phyloP scores from a whole-genome alignment of 2,888 invertebrate species.

The Thysanoteuthis rhombus region DNA sequence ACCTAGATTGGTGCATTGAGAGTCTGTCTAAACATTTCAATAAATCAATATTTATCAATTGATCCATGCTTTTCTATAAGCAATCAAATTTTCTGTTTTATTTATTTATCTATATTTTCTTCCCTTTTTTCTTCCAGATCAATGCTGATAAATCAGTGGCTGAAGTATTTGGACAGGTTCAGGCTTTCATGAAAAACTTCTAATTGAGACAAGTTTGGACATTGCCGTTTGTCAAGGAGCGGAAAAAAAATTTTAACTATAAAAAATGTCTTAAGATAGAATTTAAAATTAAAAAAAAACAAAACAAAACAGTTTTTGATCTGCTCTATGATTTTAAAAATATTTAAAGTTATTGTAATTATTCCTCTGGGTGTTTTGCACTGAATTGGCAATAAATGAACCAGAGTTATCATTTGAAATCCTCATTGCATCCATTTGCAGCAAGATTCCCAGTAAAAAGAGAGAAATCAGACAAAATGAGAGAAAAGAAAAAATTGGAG shows the following conservation, averaged over 20 bases:
- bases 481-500: neutral
- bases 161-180: constrained; percentile 78
- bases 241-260: neutral
- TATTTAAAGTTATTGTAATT: neutral
- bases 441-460: neutral
- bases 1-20: too few relatives aligned
- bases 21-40: too few relatives aligned
- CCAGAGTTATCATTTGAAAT: neutral
- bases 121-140: constrained; percentile 73
- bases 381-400: neutral
- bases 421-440: constrained; percentile 12
- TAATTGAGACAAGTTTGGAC: constrained; percentile 44
- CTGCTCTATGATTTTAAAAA: neutral
- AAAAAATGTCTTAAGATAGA: neutral
- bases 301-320: neutral
- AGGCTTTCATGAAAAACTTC: constrained; percentile 59
- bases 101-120: neutral
- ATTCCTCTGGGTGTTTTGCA: neutral
- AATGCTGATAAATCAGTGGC: constrained; percentile 82
- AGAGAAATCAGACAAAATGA: neutral
- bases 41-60: too few relatives aligned
- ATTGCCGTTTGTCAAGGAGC: neutral
- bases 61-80: too few relatives aligned
- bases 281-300: neutral
- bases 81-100: too few relatives aligned